phyloP scores from a whole-genome alignment of 2,797 vertebrate genomes.

The Sebastes dallii region DNA sequence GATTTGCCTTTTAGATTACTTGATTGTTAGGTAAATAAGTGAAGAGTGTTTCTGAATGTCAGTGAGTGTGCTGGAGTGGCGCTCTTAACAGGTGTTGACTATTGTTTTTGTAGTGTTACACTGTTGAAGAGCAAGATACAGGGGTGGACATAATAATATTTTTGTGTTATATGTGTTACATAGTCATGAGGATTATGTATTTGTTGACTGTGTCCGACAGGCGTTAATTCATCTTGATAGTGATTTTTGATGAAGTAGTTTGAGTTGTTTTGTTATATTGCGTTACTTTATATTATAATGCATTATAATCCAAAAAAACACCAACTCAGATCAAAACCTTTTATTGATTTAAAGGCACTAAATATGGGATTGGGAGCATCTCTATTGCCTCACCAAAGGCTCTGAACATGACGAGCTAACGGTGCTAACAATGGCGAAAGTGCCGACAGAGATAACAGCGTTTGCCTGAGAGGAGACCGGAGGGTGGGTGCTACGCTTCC shows the following conservation, averaged over 20 bases:
- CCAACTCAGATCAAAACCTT: neutral
- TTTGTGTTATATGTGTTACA: no score
- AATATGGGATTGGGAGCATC: neutral
- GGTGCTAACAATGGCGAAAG: neutral
- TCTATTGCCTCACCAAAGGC: neutral
- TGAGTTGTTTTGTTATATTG: no score
- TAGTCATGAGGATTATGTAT: no score
- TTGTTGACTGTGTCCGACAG: no score
- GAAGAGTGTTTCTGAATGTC: neutral
- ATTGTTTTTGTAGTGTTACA: neutral
- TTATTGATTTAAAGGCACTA: neutral
- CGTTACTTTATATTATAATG: neutral
- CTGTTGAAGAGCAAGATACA: neutral
- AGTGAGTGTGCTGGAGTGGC: neutral
- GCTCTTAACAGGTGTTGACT: neutral
- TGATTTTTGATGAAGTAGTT: no score
- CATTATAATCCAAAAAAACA: neutral
- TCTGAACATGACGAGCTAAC: neutral
- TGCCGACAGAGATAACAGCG: neutral
- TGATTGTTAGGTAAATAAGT: constrained; percentile 42
- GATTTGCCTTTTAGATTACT: constrained; percentile 39
- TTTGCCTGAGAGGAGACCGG: neutral
- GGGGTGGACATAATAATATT: no score
- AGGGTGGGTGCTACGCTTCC: no score
- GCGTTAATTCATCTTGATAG: no score